These are phyloP conservation scores for Alfaro cultratus DNA, from an alignment of 2,797 vertebrate genomes.

Conservation along the genomic window DNA sequence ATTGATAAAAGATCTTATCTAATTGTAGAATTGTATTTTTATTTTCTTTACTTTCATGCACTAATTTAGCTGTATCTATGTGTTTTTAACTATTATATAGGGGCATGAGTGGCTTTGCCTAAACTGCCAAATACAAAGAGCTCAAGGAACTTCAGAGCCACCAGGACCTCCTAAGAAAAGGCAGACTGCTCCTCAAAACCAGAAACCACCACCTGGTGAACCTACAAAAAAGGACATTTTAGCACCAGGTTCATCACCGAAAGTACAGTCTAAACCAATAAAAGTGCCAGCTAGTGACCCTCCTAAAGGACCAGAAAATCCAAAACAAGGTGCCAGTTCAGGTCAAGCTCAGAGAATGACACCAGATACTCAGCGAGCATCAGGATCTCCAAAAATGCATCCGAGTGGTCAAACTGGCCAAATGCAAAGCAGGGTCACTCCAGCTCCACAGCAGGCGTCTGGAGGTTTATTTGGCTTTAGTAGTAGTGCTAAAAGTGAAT, in stretches of 20 bases:
- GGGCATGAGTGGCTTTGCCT: conserved; percentile 95
- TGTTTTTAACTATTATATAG: conserved; percentile 51
- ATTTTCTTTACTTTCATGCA: not conserved
- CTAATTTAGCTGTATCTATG: not conserved
- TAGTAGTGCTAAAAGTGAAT: conserved; percentile 77
- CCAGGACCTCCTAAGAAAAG: conserved; percentile 69
- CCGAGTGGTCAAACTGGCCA: conserved; percentile 55
- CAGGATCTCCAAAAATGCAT: conserved; percentile 60
- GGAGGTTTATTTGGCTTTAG: conserved; percentile 61
- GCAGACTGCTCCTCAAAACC: conserved; percentile 46
- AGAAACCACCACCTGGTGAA: conserved; percentile 46
- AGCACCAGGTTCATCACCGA: conserved; percentile 61
- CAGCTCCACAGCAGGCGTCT: conserved; percentile 55
- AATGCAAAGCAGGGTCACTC: conserved; percentile 65
- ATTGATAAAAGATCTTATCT: not conserved
- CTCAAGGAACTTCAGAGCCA: conserved; percentile 80
- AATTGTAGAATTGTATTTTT: not conserved
- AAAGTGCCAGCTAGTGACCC: conserved; percentile 70
- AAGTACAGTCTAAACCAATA: conserved; percentile 39
- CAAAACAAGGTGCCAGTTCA: conserved; percentile 51
- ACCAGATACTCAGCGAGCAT: conserved; percentile 64
- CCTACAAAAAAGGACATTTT: conserved; percentile 57
- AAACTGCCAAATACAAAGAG: conserved; percentile 95
- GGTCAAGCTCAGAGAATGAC: conserved; percentile 70
- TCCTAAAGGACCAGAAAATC: conserved; percentile 63